phyloP scores from a whole-genome alignment of 2,113 vertebrate genomes.

The Synchiropus splendidus region DNA sequence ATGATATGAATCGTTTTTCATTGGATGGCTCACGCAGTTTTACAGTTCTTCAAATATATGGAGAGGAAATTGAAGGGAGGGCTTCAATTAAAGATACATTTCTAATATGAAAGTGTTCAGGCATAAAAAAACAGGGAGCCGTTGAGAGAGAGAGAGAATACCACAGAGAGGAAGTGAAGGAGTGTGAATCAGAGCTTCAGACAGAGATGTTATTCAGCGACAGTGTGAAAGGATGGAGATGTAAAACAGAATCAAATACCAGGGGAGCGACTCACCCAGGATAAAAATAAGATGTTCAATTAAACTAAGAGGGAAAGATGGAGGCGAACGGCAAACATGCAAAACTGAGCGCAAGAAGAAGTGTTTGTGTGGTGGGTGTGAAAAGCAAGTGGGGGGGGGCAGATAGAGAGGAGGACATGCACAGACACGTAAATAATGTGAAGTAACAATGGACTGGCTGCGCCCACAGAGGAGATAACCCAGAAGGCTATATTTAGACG shows the following conservation, averaged over 20 bases:
- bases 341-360: conserved; percentile 11
- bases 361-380: conserved; percentile 24
- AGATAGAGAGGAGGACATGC: conserved; percentile 42
- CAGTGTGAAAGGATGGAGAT: background rate
- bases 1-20: too few relatives aligned
- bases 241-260: conserved; percentile 22
- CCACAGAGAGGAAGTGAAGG: too few relatives aligned
- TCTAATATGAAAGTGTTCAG: too few relatives aligned
- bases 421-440: conserved; percentile 73
- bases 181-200: too few relatives aligned
- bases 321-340: conserved; percentile 24
- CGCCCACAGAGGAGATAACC: conserved; percentile 64
- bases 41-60: too few relatives aligned
- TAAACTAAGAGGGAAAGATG: conserved; percentile 8
- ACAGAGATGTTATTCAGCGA: too few relatives aligned
- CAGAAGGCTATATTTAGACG: conserved; percentile 72
- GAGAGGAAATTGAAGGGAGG: too few relatives aligned
- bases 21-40: too few relatives aligned
- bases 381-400: conserved; percentile 33
- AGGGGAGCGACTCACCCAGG: conserved; percentile 1
- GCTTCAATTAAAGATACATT: too few relatives aligned
- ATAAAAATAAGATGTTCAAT: background rate
- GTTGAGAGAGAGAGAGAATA: too few relatives aligned
- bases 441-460: conserved; percentile 62
- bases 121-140: too few relatives aligned